These are phyloP conservation scores for Agrotis segetum DNA, from an alignment of 2,888 invertebrate species.

Conservation along the genomic window DNA sequence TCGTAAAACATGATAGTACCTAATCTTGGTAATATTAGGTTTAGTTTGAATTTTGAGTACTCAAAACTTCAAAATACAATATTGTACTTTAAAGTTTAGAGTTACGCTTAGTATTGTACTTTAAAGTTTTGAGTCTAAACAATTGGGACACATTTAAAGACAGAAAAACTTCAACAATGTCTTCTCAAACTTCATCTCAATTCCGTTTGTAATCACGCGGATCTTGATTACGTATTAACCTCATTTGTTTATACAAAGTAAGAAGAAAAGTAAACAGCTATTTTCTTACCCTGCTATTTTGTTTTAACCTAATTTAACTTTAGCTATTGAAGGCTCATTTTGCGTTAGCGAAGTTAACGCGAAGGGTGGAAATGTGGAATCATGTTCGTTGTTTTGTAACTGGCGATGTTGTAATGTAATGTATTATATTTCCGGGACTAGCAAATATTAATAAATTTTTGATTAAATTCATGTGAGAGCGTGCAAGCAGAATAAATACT, in stretches of 20 bases:
- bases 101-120: too few relatives aligned
- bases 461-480: conserved; percentile 59
- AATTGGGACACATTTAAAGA: conserved; percentile 24
- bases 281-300: conserved; percentile 79
- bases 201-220: conserved; percentile 59
- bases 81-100: too few relatives aligned
- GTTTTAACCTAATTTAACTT: conserved; percentile 88
- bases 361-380: conserved; percentile 68
- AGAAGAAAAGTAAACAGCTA: conserved; percentile 73
- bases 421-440: conserved; percentile 58
- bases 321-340: conserved; percentile 85
- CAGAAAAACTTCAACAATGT: conserved; percentile 45
- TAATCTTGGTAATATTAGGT: not conserved
- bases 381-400: conserved; percentile 72
- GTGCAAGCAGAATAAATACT: conserved; percentile 48
- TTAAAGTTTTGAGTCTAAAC: not conserved
- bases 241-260: conserved; percentile 68
- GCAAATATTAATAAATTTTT: conserved; percentile 65
- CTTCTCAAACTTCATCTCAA: conserved; percentile 46
- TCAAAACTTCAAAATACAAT: not conserved
- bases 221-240: conserved; percentile 66
- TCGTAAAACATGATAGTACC: not conserved
- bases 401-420: conserved; percentile 63
- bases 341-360: conserved; percentile 83
- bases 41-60: not conserved